Conservation (phyloP, 2,888 invertebrate genomes). For the Cerastoderma edule region DNA sequence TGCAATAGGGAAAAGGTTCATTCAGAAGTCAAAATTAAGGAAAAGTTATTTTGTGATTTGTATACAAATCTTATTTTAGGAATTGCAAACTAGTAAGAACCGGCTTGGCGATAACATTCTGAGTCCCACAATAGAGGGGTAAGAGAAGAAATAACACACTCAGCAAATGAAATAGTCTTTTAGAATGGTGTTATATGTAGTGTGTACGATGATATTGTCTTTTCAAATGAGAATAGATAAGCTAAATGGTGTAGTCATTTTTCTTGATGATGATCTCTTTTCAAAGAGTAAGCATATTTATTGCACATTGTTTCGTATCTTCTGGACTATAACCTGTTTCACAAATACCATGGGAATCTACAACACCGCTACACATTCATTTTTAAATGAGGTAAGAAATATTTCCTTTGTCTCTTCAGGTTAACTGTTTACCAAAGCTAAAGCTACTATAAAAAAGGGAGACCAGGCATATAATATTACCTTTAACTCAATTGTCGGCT, state of each 20-base stretch:
- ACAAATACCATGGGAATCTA: neutral
- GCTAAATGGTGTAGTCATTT: no score
- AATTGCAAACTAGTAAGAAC: neutral
- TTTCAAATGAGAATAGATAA: no score
- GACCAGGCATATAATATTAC: neutral
- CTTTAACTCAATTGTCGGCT: neutral
- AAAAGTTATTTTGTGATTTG: neutral
- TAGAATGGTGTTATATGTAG: no score
- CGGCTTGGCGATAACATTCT: neutral
- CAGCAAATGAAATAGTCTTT: no score
- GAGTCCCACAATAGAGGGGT: neutral
- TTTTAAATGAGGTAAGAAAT: neutral
- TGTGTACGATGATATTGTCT: no score
- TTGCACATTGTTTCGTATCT: no score
- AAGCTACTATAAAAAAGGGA: neutral
- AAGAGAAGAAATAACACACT: neutral
- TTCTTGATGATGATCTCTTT: no score
- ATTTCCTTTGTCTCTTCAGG: neutral
- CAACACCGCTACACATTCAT: neutral
- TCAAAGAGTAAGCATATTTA: no score
- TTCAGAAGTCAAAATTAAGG: neutral
- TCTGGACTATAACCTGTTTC: no score
- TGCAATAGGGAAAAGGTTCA: neutral
- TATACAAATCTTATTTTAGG: neutral
- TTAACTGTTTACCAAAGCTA: neutral